Evolutionary conservation across 2,888 invertebrate genomes (phyloP), one percentile per base, ranked within the genome.

Genomic region (Chloromyia formosa): DNA sequence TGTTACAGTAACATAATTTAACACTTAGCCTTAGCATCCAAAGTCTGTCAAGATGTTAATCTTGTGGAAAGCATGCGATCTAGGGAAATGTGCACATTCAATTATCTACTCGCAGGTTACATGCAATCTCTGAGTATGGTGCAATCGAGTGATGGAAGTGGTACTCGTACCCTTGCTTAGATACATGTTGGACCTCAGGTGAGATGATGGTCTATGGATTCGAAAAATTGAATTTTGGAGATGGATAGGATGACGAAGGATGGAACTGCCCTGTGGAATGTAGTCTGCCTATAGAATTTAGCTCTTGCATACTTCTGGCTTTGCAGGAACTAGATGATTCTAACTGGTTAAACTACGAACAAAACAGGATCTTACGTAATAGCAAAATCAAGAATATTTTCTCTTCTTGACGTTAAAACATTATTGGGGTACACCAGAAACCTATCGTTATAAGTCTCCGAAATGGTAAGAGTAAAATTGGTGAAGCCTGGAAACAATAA

Each of bases 41-140:
- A 61, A 60, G 60, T 42, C 78, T 76, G 75, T 77, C 75, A 76
- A 78, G 79, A 79, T 79, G 78, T 78, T 79, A 79, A 79, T 79
- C 79, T 79, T 74, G 79, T 75, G 78, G 77, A 77, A 78, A 79
- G 78, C 79, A 79, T 78, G 79, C 79, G 74, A 78, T 76, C 77
- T 64, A 54, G 56, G 75, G 73, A 75, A 74, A 75, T 74, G 75
- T 74, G 77, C 75, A 68, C 74, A 75, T 74, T 73, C 75, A 75
- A 74, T 77, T 77, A 75, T 7, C 27, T 7, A 35, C 27, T 35
- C 40, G 53, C 56, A 45, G 69, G 66, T 42, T 49, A 20, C 54
- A 35, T 54, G 69, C 18, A 60, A 58, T 45, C 35, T 40, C 56
- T 27, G 40, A 35, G 18, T n/a, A 40, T 69, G 53, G 49, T 60